Evolutionary conservation across 2,113 vertebrate genomes (phyloP).

Genomic region (Scomber colias): DNA sequence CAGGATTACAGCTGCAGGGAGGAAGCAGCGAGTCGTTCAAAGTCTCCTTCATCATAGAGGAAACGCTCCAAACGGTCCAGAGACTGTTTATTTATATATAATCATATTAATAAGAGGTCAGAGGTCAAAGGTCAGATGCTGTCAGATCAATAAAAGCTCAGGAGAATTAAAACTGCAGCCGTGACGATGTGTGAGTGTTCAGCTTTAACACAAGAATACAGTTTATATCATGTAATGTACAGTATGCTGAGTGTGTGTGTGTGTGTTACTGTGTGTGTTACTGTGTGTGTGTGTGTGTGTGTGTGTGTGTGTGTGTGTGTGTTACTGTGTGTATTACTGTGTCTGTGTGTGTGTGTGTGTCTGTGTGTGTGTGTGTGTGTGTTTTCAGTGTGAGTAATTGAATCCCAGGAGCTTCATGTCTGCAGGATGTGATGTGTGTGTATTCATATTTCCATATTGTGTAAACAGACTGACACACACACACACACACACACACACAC

Average conservation of each 20-base stretch:
- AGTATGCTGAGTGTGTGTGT: not conserved
- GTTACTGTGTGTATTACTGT: too few relatives aligned
- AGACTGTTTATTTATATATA: too few relatives aligned
- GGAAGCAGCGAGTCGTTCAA: slow-evolving; percentile 1
- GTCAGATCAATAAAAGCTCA: too few relatives aligned
- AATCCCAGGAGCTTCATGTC: not conserved
- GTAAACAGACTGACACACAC: not conserved
- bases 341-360: not conserved
- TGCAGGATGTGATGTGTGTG: not conserved
- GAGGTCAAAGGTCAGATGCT: too few relatives aligned
- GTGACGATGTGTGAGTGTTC: too few relatives aligned
- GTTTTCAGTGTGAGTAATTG: slow-evolving; percentile 5
- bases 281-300: not conserved
- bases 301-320: not conserved
- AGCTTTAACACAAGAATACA: not conserved
- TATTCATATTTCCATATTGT: not conserved
- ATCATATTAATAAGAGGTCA: too few relatives aligned
- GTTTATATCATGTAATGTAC: not conserved
- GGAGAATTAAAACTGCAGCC: too few relatives aligned
- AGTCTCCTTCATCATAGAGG: too few relatives aligned
- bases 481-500: slow-evolving; percentile 19
- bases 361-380: not conserved
- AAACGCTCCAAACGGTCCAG: too few relatives aligned
- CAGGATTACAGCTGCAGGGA: slow-evolving; percentile 42
- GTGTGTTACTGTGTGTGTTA: not conserved